Base-by-base conservation (phyloP, 1,140 invertebrate species). In the fruit fly (Drosophila melanogaster) region DNA sequence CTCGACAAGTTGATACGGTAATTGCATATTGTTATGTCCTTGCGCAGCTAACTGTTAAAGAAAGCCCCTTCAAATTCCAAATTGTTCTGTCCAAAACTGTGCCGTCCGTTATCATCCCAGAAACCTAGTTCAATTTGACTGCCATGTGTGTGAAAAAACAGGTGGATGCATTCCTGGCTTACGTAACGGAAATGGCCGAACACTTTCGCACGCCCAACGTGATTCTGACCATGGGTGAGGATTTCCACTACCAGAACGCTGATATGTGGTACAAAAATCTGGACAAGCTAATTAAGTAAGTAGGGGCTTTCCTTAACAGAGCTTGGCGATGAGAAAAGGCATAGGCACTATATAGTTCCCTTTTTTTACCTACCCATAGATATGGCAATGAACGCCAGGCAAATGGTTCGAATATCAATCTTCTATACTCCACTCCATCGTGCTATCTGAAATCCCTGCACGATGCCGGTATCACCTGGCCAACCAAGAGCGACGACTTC, bases 341-440 rank as follows among this genome's bases (percentile, higher is more conserved):
- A 24, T 3, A 4, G 38, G 7, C 3, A 49, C 24, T 50, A 59
- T 5, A 6, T 2, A 15, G 8, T 7, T 8, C 8, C 10, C 2
- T 10, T 26, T 11, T 11, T 38, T 24, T n/a, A 35, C 37, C 19
- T 3, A 51, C 15, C n/a, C 37, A 7, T 61, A 93, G 95, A 77
- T 94, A 94, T 59, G 93, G 93, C 0, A 95, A 94, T 38, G 92
- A 94, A 56, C 91, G 95, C 35, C 94, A 96, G 94, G 92, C 62
- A 51, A 93, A 94, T 65, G 94, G 94, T 3, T 93, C 94, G 1
- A 94, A 95, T 2, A 93, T 98, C 2, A 96, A 97, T 80, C 85
- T 97, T 7, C 94, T 99, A 55, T 99, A 99, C 91, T 99, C 98
- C 0, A 99, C 98, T 0, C 98, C 98, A 0, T 96, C 96, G 0